Percentiles rank a stretch among this genome's conserved stretches.
phyloP scores from a whole-genome alignment of 2,797 vertebrate genomes.

The Pampus argenteus region DNA sequence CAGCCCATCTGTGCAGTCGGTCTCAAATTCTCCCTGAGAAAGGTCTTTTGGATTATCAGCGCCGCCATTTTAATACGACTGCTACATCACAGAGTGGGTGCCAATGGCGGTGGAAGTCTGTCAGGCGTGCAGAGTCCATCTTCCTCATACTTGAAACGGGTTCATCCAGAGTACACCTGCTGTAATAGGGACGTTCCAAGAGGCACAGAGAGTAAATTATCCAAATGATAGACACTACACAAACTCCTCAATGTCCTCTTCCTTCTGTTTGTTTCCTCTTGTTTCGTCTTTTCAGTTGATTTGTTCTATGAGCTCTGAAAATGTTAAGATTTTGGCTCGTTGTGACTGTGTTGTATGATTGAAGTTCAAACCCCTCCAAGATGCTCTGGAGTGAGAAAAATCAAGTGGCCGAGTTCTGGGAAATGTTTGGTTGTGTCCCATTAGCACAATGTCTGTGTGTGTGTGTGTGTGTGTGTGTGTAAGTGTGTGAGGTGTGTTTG shows the following conservation, averaged over 20 bases:
- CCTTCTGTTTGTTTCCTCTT: conserved; percentile 69
- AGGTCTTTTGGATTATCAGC: conserved; percentile 95
- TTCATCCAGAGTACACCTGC: conserved; percentile 94
- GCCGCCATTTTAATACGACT: conserved; percentile 93
- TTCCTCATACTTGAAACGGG: conserved; percentile 81
- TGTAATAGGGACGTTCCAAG: conserved; percentile 80
- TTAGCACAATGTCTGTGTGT: conserved; percentile 35
- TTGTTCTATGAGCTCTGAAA: conserved; percentile 36
- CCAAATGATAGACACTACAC: conserved; percentile 79
- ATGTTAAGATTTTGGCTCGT: conserved; percentile 6
- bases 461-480: conserved; percentile 12
- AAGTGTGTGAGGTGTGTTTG: conserved; percentile 41
- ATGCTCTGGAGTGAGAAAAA: conserved; percentile 4
- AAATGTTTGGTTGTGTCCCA: conserved; percentile 34
- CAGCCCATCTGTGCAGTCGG: conserved; percentile 93
- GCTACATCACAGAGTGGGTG: conserved; percentile 91
- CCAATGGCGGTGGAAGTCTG: conserved; percentile 82
- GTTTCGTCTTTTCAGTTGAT: conserved; percentile 47
- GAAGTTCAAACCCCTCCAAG: conserved; percentile 6
- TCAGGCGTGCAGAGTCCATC: conserved; percentile 84
- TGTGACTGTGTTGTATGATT: conserved; percentile 4
- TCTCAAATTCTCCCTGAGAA: conserved; percentile 92
- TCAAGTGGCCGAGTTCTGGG: conserved; percentile 16
- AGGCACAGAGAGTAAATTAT: conserved; percentile 77
- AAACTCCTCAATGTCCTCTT: conserved; percentile 82